Evolutionary conservation across 23 tunicate genomes (phyloP), one percentile per base, ranked within the genome.

Genomic region (Clavelina lepadiformis): DNA sequence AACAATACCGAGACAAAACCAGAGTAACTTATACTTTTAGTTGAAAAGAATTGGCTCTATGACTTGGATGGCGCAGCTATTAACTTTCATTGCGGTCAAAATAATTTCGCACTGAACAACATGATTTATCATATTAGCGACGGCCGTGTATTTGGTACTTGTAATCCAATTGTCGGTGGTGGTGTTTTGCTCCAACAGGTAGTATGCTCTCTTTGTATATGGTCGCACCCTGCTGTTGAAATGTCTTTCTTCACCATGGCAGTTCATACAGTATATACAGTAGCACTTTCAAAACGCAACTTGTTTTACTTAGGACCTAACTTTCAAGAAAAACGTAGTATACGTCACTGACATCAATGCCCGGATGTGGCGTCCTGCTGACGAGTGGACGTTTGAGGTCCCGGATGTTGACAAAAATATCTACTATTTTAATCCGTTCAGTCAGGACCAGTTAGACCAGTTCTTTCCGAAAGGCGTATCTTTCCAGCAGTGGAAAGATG

Each of bases 71-170:
- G 56, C 38, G 31, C 77, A n/a, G 78, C 79, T 3, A 61, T 80
- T 3, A 72, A 65, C 51, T 80, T 80, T 51, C 87, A 80, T 67
- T 80, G 87, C 2, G 87, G 87, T 0, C 73, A 71, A 36, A 71
- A 67, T 61, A 72, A 80, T 46, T 28, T 34, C 19, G 87, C 87
- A 31, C 35, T 28, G 15, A 72, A 67, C 73, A 80, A 80, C 64
- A 67, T 80, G 78, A 64, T 72, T 28, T 11, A 57, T 50, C 78
- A 80, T 60, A 61, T 56, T 33, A 64, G 46, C 49, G 38, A 58
- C n/a, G 27, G 55, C 8, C 65, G 87, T 7, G 67, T 72, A 29
- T 65, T 80, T 46, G 87, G 87, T 27, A 71, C 77, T 53, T 80
- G 87, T 45, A 80, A 80, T 28, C 38, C 67, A 2, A 55, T 58